Base-by-base conservation (phyloP, 30 jellyfish, hydroid and myxozoan genomes). In the Euphysa ruthae region DNA sequence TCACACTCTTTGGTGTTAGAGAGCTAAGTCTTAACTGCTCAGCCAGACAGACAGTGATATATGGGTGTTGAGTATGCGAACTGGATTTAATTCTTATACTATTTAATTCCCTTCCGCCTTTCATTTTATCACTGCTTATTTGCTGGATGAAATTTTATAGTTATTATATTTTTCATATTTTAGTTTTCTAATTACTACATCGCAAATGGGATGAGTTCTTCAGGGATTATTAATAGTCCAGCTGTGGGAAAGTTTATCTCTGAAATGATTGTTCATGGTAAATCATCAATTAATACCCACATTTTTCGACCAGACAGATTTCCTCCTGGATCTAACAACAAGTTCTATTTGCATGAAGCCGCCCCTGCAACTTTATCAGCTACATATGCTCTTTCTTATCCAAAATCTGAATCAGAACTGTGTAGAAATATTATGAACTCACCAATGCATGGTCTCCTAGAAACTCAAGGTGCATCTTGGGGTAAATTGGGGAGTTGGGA, bases 171-270 rank as follows among this genome's bases (percentile, higher is more conserved):
- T 8, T 13, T 14, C 69, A 55, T 54, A 0, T 70, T 70, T 14
- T 66, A 85, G 96, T 75, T 85, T 0, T 52, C 71, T 43, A 78
- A 85, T 54, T 85, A 85, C 58, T 85, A 58, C 70, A 78, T 74
- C 19, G 94, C 94, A 4, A 80, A 83, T 54, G 96, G 94, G 30
- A 85, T 85, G 96, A 38, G 29, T 18, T 85, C 96, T 5, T 13
- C 14, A 13, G 96, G 96, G 1, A 74, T 85, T 22, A 70, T 69
- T 56, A 46, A 35, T 43, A 91, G 86, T 10, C 74, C 93, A 4
- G 96, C 87, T 6, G 74, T 66, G 69, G 96, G 96, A 2, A 56
- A 49, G 26, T 5, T 63, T 6, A 72, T 75, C 4, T 78, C 96
- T 0, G 96, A 85, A 58, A 60, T 85, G 43, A 60, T 85, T 10